Evolutionary conservation across 2,888 invertebrate species (phyloP).

Genomic region (Drosophila sordidula): DNA sequence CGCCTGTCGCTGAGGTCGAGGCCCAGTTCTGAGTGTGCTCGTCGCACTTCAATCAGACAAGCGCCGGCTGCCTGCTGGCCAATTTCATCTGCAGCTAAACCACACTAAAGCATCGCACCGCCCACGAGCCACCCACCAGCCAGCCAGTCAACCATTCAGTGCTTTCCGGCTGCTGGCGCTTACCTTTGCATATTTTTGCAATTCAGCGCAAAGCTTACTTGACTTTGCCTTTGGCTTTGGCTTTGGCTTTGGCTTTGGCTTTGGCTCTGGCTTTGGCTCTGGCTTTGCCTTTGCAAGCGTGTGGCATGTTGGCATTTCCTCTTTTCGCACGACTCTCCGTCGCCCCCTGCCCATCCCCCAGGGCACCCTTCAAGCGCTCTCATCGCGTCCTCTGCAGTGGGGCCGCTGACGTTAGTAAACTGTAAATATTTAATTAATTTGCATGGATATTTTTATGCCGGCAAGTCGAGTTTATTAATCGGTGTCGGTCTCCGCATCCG

Average conservation of each 20-base stretch:
- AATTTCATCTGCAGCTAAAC: slow-evolving; percentile 37
- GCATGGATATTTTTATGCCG: slow-evolving; percentile 80
- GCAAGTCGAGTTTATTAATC: slow-evolving; percentile 77
- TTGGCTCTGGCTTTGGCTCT: no score
- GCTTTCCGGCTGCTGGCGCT: slow-evolving; percentile 43
- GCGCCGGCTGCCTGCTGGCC: slow-evolving; percentile 18
- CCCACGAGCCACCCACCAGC: slow-evolving; percentile 1
- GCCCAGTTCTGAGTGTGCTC: slow-evolving; percentile 13
- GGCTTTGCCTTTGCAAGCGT: slow-evolving; percentile 47
- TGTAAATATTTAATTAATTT: slow-evolving; percentile 81
- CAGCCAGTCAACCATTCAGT: slow-evolving; percentile 22
- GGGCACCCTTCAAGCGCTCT: slow-evolving; percentile 6
- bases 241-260: slow-evolving; percentile 13
- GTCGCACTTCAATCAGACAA: slow-evolving; percentile 56
- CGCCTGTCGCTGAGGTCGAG: neutral
- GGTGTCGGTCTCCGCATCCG: slow-evolving; percentile 22
- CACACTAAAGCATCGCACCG: slow-evolving; percentile 17
- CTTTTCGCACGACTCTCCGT: slow-evolving; percentile 12
- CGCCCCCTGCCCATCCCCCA: neutral
- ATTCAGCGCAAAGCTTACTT: slow-evolving; percentile 79
- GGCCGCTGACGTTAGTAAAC: slow-evolving; percentile 78
- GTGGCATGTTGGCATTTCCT: slow-evolving; percentile 57
- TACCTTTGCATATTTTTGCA: slow-evolving; percentile 83
- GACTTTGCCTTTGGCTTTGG: slow-evolving; percentile 49
- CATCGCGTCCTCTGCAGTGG: slow-evolving; percentile 1